Evolutionary conservation across 2,113 vertebrate species (phyloP).

Genomic region (Eleginops maclovinus): DNA sequence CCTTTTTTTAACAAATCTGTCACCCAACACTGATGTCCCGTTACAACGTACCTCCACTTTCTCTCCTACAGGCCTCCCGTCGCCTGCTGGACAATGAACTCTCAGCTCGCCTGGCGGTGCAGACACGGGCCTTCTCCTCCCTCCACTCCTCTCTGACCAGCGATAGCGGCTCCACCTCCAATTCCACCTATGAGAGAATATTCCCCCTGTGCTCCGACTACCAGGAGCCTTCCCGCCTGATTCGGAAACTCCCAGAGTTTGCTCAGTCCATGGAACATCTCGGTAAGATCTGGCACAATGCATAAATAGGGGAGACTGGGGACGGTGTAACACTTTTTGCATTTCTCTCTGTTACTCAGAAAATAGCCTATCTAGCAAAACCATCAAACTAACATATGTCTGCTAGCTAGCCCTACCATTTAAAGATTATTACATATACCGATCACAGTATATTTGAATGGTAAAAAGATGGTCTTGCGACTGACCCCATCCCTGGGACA

Average conservation of each 20-base stretch:
- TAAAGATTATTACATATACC: no score
- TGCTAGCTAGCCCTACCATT: no score
- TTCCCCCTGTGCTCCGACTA: slow-evolving; percentile 95
- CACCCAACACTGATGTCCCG: background rate
- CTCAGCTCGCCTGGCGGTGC: slow-evolving; percentile 92
- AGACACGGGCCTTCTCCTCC: slow-evolving; percentile 92
- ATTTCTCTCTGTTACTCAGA: no score
- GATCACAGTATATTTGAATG: no score
- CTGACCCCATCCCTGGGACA: no score
- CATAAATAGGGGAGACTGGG: background rate
- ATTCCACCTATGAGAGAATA: slow-evolving; percentile 94
- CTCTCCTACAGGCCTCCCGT: slow-evolving; percentile 87
- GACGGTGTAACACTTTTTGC: no score
- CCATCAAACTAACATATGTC: no score
- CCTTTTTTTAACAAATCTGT: background rate
- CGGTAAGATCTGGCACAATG: slow-evolving; percentile 77
- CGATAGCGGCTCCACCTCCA: slow-evolving; percentile 90
- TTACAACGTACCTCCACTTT: background rate
- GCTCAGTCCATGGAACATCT: slow-evolving; percentile 85
- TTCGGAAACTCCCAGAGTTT: slow-evolving; percentile 93
- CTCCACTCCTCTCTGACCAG: slow-evolving; percentile 90
- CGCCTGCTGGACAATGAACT: slow-evolving; percentile 95
- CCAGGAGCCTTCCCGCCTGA: slow-evolving; percentile 93
- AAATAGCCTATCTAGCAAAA: no score
- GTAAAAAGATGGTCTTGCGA: no score